Conservation (phyloP, 2,888 invertebrate species). For the Merodon equestris region DNA sequence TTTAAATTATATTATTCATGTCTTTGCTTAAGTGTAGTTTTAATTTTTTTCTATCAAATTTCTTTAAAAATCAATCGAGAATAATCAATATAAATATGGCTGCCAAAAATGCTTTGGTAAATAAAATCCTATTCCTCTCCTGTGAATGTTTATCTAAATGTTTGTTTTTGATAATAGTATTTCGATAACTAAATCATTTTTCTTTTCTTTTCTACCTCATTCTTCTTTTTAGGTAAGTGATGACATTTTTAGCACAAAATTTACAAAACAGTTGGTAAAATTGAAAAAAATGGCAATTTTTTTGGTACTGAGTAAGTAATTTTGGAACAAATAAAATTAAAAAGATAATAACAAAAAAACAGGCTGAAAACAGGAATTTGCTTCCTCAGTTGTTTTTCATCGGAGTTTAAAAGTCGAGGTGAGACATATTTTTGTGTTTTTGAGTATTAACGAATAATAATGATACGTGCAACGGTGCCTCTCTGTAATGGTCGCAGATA, state of each 20-base stretch:
- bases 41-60: constrained; percentile 12
- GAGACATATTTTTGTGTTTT: too few species aligned
- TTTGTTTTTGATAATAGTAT: background rate
- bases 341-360: too few species aligned
- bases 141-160: too few species aligned
- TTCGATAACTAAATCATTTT: constrained; percentile 5
- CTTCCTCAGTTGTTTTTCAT: too few species aligned
- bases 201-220: constrained; percentile 32
- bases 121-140: too few species aligned
- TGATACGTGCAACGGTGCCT: too few species aligned
- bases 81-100: constrained; percentile 65
- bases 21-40: constrained; percentile 11
- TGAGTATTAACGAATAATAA: too few species aligned
- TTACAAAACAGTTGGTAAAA: constrained; percentile 27
- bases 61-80: constrained; percentile 5
- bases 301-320: constrained; percentile 52
- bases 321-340: background rate
- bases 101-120: constrained; percentile 67
- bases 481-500: too few species aligned
- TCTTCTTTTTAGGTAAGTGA: constrained; percentile 65
- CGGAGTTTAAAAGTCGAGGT: too few species aligned
- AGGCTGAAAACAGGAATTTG: too few species aligned
- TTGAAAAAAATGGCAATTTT: constrained; percentile 50
- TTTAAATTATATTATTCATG: constrained; percentile 29
- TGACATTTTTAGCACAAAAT: constrained; percentile 20